phyloP scores from a whole-genome alignment of 2,888 invertebrate genomes.

The Ectobius pallidus region DNA sequence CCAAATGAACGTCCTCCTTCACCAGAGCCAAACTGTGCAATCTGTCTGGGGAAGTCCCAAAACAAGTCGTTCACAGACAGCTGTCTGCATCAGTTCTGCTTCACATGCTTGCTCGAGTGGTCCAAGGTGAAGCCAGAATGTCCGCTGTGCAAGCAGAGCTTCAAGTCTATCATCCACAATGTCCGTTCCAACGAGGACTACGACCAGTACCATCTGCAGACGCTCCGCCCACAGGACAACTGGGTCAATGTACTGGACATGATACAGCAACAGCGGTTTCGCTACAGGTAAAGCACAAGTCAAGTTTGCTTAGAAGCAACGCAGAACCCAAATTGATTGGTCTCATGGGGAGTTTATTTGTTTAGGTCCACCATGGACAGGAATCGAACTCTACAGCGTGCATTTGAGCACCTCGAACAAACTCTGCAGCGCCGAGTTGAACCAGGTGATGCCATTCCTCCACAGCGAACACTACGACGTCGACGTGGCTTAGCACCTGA shows the following conservation, averaged over 20 bases:
- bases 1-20: constrained; percentile 54
- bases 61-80: constrained; percentile 92
- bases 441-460: constrained; percentile 25
- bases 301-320: no score
- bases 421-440: background rate
- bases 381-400: background rate
- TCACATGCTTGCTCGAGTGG: constrained; percentile 91
- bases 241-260: constrained; percentile 46
- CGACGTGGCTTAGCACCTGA: constrained; percentile 42
- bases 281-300: constrained; percentile 47
- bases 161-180: constrained; percentile 91
- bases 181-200: constrained; percentile 86
- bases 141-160: constrained; percentile 91
- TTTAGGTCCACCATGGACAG: no score
- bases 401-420: background rate
- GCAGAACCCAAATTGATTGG: no score
- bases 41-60: constrained; percentile 84
- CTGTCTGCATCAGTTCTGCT: constrained; percentile 94
- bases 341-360: no score
- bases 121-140: constrained; percentile 94
- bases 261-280: constrained; percentile 43
- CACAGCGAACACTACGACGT: constrained; percentile 47
- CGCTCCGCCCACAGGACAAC: constrained; percentile 46
- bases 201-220: constrained; percentile 73
- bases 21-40: constrained; percentile 89